phyloP scores from a whole-genome alignment of 2,797 vertebrate species.

The Tadarida brasiliensis region DNA sequence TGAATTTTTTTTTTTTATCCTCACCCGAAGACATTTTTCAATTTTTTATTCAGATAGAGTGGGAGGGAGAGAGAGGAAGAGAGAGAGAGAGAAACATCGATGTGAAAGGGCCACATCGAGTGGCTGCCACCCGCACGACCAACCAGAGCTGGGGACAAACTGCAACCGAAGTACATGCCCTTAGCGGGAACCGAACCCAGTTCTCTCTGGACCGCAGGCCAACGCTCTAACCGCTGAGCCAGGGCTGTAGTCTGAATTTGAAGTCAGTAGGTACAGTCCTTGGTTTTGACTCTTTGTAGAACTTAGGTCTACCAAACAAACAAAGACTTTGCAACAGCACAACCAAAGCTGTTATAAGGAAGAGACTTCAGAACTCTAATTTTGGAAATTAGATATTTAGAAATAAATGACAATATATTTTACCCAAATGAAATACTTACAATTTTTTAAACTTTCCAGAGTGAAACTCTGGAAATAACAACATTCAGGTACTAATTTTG shows the following conservation, averaged over 20 bases:
- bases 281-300: slow-evolving; percentile 35
- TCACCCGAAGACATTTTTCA: too few species aligned
- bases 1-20: too few species aligned
- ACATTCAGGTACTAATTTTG: slow-evolving; percentile 87
- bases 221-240: too few species aligned
- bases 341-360: neutral
- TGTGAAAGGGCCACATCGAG: too few species aligned
- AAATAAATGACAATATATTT: slow-evolving; percentile 80
- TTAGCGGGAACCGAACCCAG: too few species aligned
- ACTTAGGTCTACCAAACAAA: neutral
- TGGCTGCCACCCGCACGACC: too few species aligned
- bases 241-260: neutral
- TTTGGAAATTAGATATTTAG: slow-evolving; percentile 53
- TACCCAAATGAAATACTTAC: slow-evolving; percentile 84
- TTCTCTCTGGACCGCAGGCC: too few species aligned
- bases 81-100: too few species aligned
- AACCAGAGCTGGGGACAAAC: too few species aligned
- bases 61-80: too few species aligned
- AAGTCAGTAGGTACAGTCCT: neutral
- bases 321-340: neutral
- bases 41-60: too few species aligned
- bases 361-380: neutral
- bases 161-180: too few species aligned
- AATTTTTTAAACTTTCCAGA: slow-evolving; percentile 78
- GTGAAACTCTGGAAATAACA: slow-evolving; percentile 84